Conservation (phyloP, 2,797 vertebrate species). For the Mus minutoides region DNA sequence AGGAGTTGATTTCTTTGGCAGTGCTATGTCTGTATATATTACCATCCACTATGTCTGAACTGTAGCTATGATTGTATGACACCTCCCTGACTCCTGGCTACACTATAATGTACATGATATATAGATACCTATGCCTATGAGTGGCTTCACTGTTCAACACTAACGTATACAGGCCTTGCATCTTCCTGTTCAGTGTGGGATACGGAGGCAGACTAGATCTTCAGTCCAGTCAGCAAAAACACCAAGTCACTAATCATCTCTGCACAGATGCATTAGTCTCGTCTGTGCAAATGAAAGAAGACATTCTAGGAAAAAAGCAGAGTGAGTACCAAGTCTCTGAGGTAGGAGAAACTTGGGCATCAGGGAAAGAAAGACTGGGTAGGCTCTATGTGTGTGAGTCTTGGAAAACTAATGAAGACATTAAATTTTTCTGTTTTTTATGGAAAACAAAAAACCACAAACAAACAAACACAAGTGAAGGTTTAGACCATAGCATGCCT, state of each 20-base stretch:
- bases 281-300: background rate
- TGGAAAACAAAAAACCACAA: background rate
- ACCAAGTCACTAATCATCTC: background rate
- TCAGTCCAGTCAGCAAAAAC: background rate
- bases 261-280: background rate
- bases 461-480: background rate
- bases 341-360: background rate
- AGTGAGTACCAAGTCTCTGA: background rate
- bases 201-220: background rate
- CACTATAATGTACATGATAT: background rate
- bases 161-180: background rate
- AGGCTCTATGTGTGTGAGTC: background rate
- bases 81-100: background rate
- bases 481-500: background rate
- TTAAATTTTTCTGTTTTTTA: background rate
- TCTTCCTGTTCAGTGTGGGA: background rate
- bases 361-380: background rate
- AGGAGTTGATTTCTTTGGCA: background rate
- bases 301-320: background rate
- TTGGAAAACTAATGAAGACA: background rate
- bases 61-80: background rate
- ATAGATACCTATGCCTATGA: background rate
- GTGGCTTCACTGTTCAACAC: background rate
- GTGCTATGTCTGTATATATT: background rate
- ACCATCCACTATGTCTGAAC: background rate